These are phyloP conservation scores for Etheostoma cragini DNA, from an alignment of 2,113 vertebrate genomes.

Conservation along the genomic window DNA sequence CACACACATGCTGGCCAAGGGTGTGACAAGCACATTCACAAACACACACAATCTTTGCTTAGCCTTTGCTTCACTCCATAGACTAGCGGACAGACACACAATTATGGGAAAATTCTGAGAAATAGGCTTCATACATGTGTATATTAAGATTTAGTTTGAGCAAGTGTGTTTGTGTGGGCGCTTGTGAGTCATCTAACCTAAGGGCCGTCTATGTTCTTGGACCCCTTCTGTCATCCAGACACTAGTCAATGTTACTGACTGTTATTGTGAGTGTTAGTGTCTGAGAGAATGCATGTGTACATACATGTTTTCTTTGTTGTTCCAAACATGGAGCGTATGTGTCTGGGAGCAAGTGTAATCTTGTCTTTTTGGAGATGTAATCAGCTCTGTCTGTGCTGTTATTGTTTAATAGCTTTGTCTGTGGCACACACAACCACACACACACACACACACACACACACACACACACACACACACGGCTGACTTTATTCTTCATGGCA, in stretches of 20 bases:
- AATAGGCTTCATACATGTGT: conserved; percentile 33
- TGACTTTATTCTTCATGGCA: conserved; percentile 67
- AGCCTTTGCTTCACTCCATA: conserved; percentile 1
- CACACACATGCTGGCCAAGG: conserved; percentile 20
- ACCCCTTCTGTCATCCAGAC: conserved; percentile 68
- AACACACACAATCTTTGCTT: neutral
- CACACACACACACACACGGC: conserved; percentile 15
- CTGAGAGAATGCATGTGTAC: neutral
- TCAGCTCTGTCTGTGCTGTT: conserved; percentile 43
- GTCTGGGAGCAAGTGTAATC: conserved; percentile 38
- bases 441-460: conserved; percentile 11
- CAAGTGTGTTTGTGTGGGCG: neutral
- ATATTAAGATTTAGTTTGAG: conserved; percentile 59
- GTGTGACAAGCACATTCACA: conserved; percentile 31
- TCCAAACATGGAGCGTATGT: neutral
- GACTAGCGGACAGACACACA: neutral
- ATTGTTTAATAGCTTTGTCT: conserved; percentile 51
- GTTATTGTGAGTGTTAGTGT: conserved; percentile 3
- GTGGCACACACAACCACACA: neutral
- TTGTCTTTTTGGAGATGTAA: conserved; percentile 49
- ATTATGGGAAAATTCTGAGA: conserved; percentile 36
- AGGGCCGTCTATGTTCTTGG: conserved; percentile 65
- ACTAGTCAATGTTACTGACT: conserved; percentile 48
- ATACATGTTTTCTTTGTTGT: neutral
- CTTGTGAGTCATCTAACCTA: conserved; percentile 72